These are phyloP conservation scores for Leptura quadrifasciata DNA, from an alignment of 2,888 invertebrate species.

Conservation along the genomic window DNA sequence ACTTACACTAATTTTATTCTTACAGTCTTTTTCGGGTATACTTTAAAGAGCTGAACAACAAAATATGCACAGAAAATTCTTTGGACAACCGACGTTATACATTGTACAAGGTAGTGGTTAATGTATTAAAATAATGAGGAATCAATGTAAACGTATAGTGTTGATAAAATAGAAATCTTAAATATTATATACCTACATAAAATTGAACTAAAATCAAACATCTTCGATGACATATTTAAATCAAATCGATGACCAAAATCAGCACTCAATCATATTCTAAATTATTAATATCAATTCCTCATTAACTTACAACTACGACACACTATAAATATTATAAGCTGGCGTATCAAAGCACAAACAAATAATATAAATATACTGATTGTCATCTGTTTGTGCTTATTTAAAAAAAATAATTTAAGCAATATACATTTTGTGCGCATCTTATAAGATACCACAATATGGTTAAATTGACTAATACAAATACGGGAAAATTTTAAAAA, in stretches of 20 bases:
- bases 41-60: not conserved
- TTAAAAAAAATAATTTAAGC: constrained; percentile 26
- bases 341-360: constrained; percentile 54
- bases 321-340: constrained; percentile 35
- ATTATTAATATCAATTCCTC: constrained; percentile 34
- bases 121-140: constrained; percentile 16
- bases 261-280: not conserved
- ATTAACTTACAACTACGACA: constrained; percentile 21
- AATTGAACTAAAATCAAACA: not conserved
- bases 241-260: not conserved
- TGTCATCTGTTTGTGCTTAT: constrained; percentile 60
- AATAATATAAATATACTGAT: constrained; percentile 55
- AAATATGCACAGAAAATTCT: not conserved
- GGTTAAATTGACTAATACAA: constrained; percentile 40
- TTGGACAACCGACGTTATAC: constrained; percentile 9
- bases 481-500: constrained; percentile 7
- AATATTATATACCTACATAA: not conserved
- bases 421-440: constrained; percentile 12
- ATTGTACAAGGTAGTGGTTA: not conserved
- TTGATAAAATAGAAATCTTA: not conserved
- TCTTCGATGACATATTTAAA: not conserved
- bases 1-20: not conserved
- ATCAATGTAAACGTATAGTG: not conserved
- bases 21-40: constrained; percentile 10
- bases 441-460: not conserved